These are phyloP conservation scores for Nysson spinosus DNA, from an alignment of 2,888 invertebrate genomes.

Conservation along the genomic window DNA sequence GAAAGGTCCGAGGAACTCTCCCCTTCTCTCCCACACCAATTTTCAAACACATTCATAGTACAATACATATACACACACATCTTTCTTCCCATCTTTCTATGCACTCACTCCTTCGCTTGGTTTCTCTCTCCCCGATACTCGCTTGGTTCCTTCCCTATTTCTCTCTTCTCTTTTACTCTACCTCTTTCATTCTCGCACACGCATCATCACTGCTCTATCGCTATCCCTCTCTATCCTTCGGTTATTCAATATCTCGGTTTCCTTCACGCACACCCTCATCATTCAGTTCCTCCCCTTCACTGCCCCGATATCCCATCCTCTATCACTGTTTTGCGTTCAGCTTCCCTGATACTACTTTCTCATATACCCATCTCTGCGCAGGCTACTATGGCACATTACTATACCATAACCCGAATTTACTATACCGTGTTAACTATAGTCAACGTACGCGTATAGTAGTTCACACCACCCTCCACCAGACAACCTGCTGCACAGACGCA, in stretches of 20 bases:
- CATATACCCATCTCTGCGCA: slow-evolving; percentile 56
- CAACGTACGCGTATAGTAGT: slow-evolving; percentile 6
- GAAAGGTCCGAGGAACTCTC: slow-evolving; percentile 48
- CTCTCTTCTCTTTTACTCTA: slow-evolving; percentile 2
- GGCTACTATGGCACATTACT: slow-evolving; percentile 40
- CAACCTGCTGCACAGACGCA: slow-evolving; percentile 9
- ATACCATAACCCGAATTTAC: slow-evolving; percentile 25
- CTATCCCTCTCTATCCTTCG: not conserved
- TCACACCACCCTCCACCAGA: not conserved
- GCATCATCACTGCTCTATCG: not conserved
- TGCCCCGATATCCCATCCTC: slow-evolving; percentile 22
- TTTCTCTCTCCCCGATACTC: slow-evolving; percentile 3
- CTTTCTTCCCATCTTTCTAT: slow-evolving; percentile 3
- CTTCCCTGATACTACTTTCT: slow-evolving; percentile 46
- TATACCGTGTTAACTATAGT: slow-evolving; percentile 10
- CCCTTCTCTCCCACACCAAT: slow-evolving; percentile 7
- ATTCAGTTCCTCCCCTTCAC: slow-evolving; percentile 9
- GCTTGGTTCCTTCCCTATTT: slow-evolving; percentile 6
- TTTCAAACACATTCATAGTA: slow-evolving; percentile 13
- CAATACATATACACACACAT: slow-evolving; percentile 18
- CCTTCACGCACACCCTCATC: slow-evolving; percentile 6
- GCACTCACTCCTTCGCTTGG: not conserved
- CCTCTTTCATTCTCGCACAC: slow-evolving; percentile 4
- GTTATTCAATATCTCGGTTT: slow-evolving; percentile 7
- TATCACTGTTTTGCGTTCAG: slow-evolving; percentile 16